Conservation (phyloP, 1,140 invertebrate genomes). For the Eriosoma lanigerum region DNA sequence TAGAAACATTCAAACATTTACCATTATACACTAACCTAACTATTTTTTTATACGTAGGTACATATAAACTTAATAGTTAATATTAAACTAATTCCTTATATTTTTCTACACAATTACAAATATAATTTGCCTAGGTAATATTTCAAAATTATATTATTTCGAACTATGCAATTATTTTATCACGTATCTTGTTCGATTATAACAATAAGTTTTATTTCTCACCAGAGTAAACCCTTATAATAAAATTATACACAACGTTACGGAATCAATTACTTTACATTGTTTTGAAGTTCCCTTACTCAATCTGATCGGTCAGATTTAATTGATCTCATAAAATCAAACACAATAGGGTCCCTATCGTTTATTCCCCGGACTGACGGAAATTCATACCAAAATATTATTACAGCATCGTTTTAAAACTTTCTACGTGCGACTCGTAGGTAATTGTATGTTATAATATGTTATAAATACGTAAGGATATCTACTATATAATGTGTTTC, state of each 20-base stretch:
- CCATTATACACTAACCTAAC: no score
- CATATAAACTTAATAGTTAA: no score
- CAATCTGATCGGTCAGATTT: not conserved
- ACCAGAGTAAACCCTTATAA: not conserved
- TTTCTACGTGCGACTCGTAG: not conserved
- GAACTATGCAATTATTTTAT: no score
- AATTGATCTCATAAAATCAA: not conserved
- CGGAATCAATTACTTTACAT: not conserved
- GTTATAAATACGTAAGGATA: no score
- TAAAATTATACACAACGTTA: not conserved
- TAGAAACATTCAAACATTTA: no score
- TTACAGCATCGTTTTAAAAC: not conserved
- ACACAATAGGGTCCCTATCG: not conserved
- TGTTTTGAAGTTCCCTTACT: not conserved
- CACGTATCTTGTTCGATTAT: not conserved
- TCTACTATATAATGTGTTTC: no score
- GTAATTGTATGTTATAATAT: not conserved
- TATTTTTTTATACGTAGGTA: no score
- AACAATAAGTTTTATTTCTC: not conserved
- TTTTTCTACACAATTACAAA: no score
- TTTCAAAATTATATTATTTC: no score
- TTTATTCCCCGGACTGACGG: not conserved
- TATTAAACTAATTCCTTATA: no score
- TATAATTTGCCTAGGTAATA: no score
- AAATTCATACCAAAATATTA: not conserved